A percentile compares a stretch with the other conserved stretches of the same genome.
Conservation (phyloP, 2,888 invertebrate species). For the Aphidius colemani region DNA sequence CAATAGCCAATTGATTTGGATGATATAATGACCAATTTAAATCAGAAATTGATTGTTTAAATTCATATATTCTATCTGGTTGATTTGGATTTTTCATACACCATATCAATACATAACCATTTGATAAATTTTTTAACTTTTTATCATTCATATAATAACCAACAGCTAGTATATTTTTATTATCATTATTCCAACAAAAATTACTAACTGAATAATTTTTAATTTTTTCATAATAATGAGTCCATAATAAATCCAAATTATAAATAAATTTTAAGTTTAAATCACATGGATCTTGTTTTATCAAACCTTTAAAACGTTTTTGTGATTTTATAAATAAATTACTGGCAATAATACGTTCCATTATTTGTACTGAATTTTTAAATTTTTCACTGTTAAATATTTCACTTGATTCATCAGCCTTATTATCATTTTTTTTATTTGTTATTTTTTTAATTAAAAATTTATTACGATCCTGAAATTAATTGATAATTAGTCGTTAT, state of each 20-base stretch:
- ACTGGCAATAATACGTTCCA: slow-evolving; percentile 75
- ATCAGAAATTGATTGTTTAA: slow-evolving; percentile 69
- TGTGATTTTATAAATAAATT: slow-evolving; percentile 71
- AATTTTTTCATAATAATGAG: slow-evolving; percentile 62
- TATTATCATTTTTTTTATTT: slow-evolving; percentile 35
- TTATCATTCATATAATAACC: slow-evolving; percentile 66
- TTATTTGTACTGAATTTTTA: slow-evolving; percentile 68
- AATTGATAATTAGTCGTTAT: neutral
- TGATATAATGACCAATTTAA: slow-evolving; percentile 71
- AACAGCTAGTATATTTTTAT: slow-evolving; percentile 74
- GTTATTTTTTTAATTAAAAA: slow-evolving; percentile 17
- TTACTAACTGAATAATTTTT: slow-evolving; percentile 65
- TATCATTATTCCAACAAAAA: slow-evolving; percentile 71
- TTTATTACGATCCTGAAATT: slow-evolving; percentile 31
- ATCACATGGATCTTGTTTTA: slow-evolving; percentile 67
- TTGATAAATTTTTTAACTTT: slow-evolving; percentile 43
- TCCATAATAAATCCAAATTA: slow-evolving; percentile 71
- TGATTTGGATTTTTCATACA: slow-evolving; percentile 75
- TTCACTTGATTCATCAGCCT: slow-evolving; percentile 54
- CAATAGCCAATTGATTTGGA: slow-evolving; percentile 76
- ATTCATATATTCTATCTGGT: slow-evolving; percentile 73
- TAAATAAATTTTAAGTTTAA: slow-evolving; percentile 71
- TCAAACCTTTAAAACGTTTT: slow-evolving; percentile 72
- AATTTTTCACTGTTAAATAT: slow-evolving; percentile 61
- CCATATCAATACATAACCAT: slow-evolving; percentile 77